Evolutionary conservation across 1,140 invertebrate genomes (phyloP), one percentile per base, ranked within the genome.

Genomic region (Fopius arisanus): DNA sequence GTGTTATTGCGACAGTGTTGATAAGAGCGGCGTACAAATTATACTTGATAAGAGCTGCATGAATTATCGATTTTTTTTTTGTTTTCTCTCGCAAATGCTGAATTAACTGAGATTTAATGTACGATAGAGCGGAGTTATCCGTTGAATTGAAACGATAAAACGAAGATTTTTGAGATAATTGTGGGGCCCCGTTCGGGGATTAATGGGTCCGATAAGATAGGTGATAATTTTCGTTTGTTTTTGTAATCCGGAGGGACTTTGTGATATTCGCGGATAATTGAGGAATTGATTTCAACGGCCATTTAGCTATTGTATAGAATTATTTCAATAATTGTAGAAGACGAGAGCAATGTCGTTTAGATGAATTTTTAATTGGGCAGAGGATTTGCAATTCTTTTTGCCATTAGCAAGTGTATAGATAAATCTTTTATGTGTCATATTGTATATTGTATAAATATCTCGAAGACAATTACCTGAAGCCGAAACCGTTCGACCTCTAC

Each of bases 211-310:
- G 54, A 23, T 59, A 26, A 26, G 54, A 59, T 26, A 26, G 21
- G 14, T 23, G 37, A 14, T 26, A 37, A 43, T 40, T 67, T 67
- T 23, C 37, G 10, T 43, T 4, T 40, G 16, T 26, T 41, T 43
- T 41, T 43, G 2, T 37, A 40, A 40, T 67, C 37, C 37, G 59
- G 65, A 10, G 37, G 40, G 62, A 70, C 16, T 71, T 71, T 71
- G 70, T 71, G 70, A 71, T 71, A 71, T 48, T 70, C 68, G 26
- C 31, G 62, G 59, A 70, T 70, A 62, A 48, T 70, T 23, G 26
- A 59, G 23, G 23, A 28, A 26, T 59, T 3, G 23, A 26, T 70
- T 33, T 48, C 26, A 33, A 69, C 12, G 43, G 48, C 48, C 41
- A 69, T 59, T 69, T 59, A 28, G 0, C 23, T 54, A 59, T 59